Percentiles rank a stretch among this genome's conserved stretches.
These are phyloP conservation scores for Puntigrus tetrazona DNA, from an alignment of 2,113 vertebrate genomes.

Conservation along the genomic window DNA sequence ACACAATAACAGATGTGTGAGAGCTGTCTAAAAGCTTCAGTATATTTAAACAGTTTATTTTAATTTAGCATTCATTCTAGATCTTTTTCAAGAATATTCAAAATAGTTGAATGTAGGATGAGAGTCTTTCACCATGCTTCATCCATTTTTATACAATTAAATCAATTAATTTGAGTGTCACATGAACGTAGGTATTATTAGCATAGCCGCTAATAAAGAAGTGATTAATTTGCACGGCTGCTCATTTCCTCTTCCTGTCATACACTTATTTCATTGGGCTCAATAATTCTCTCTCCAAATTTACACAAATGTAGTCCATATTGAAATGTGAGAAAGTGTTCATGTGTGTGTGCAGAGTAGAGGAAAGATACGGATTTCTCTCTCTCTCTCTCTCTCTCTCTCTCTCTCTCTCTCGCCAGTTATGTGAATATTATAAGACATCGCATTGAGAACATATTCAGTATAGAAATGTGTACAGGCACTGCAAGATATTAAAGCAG, in stretches of 20 bases:
- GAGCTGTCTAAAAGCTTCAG: not conserved
- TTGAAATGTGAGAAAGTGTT: conserved; percentile 1
- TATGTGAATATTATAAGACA: not conserved
- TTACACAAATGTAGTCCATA: conserved; percentile 51
- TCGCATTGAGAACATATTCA: not conserved
- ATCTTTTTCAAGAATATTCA: not conserved
- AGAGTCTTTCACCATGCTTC: conserved; percentile 52
- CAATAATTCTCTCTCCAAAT: conserved; percentile 67
- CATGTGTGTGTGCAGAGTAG: not conserved
- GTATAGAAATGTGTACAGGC: not conserved
- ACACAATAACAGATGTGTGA: not conserved
- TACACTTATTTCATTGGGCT: conserved; percentile 69
- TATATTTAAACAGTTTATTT: not conserved
- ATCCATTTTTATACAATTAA: conserved; percentile 64
- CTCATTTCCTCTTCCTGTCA: conserved; percentile 71
- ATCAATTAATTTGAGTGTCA: conserved; percentile 62
- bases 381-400: not conserved
- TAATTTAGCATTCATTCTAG: not conserved
- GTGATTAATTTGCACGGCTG: conserved; percentile 71
- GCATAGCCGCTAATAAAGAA: conserved; percentile 65
- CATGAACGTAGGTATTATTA: conserved; percentile 66
- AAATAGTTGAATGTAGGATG: conserved; percentile 44
- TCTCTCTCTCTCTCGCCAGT: not conserved
- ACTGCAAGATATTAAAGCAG: not conserved
- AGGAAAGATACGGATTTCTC: not conserved